phyloP scores from a whole-genome alignment of 2,797 vertebrate species.

The Notamacropus eugenii region DNA sequence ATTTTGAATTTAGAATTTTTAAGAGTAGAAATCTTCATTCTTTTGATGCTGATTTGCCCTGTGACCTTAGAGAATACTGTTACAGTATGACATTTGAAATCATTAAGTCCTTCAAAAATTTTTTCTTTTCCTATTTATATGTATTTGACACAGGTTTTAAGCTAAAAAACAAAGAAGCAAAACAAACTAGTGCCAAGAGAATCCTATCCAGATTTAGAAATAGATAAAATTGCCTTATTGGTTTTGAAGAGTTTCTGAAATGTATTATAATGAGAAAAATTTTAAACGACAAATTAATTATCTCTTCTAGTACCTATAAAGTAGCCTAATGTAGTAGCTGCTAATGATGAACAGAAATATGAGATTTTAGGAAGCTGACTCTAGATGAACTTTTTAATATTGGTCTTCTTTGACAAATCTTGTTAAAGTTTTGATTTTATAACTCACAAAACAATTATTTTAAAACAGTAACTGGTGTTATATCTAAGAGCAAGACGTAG shows the following conservation, averaged over 20 bases:
- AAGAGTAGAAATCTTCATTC: neutral
- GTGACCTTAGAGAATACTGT: neutral
- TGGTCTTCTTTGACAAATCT: neutral
- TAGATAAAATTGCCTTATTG: neutral
- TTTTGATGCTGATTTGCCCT: neutral
- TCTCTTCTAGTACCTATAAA: conserved; percentile 54
- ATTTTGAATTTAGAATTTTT: too few species aligned
- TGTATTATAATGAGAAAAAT: conserved; percentile 3
- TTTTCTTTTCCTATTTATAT: neutral
- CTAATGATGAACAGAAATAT: conserved; percentile 12
- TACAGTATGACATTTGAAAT: neutral
- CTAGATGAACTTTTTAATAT: conserved; percentile 28
- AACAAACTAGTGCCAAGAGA: neutral
- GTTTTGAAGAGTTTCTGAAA: conserved; percentile 20
- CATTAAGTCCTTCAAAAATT: neutral
- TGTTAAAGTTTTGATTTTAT: neutral
- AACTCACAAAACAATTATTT: neutral
- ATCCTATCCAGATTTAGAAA: neutral
- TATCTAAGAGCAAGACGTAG: neutral
- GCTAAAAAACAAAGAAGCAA: neutral
- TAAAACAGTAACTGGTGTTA: neutral
- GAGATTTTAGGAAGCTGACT: conserved; percentile 2
- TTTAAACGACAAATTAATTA: conserved; percentile 38
- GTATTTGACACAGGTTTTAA: neutral
- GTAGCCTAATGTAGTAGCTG: conserved; percentile 12